Base-by-base conservation (phyloP, 2,797 vertebrate genomes). In the Centroberyx gerrardi region DNA sequence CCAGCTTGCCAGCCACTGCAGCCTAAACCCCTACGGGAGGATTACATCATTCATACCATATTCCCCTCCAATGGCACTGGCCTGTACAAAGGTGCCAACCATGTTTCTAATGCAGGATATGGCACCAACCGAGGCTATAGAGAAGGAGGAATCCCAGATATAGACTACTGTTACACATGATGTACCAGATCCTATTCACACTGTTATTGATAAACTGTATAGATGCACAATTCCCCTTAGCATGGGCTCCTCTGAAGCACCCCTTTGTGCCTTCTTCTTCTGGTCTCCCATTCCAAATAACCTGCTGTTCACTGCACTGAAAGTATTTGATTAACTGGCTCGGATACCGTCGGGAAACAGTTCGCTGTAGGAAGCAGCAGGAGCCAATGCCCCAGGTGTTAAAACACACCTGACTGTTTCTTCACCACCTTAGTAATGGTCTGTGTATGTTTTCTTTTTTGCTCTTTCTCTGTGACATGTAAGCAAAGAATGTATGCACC, bases 131-230 rank as follows among this genome's bases (percentile, higher is more conserved):
- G 97, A 14, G 97, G 97, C 78, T 97, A 97, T 84, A 95, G 97
- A 93, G 97, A 97, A 86, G 96, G 95, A 27, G 96, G 96, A 86
- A 97, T 98, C 88, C 97, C 97, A 68, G 97, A 97, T 92, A 91
- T 96, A 87, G 97, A 98, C 94, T 98, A 97, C 62, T 96, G 96
- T 74, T 98, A 98, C 92, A 97, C 97, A 94, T 97, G 97, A 98
- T 95, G 92, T 83, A 82, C 91, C 87, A 89, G 80, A 90, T 89
- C 87, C 89, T 87, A 76, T 82, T 87, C 89, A 84, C 79, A 84
- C 85, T 91, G 88, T 91, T 90, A 90, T 84, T 87, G 88, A 87
- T 90, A 89, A 93, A 94, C 92, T 94, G 93, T 94, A 94, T 94
- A 94, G 93, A 94, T 94, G 94, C 94, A 95, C 94, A 94, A 94